Evolutionary conservation across 2,113 vertebrate species (phyloP).

Genomic region (Aldabrachelys gigantea): DNA sequence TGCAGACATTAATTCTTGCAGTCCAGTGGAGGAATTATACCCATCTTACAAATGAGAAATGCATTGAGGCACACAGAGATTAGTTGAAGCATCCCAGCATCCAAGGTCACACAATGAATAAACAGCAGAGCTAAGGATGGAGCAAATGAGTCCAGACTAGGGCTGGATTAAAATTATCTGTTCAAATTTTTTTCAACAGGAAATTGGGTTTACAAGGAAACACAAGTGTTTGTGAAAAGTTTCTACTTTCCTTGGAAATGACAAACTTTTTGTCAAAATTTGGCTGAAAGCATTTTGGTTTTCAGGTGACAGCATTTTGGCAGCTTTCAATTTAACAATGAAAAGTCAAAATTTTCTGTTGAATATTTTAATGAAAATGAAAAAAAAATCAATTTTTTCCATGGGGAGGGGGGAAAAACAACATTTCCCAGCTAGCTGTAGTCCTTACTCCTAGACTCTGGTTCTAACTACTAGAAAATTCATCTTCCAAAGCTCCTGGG

Average conservation of each 20-base stretch:
- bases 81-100: too few species aligned
- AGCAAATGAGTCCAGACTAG: background rate
- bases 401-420: background rate
- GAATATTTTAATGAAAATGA: background rate
- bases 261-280: background rate
- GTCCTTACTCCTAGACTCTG: background rate
- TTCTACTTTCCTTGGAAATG: background rate
- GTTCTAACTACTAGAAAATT: background rate
- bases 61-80: background rate
- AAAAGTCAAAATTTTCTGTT: background rate
- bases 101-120: background rate
- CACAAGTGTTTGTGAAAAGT: background rate
- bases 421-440: background rate
- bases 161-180: background rate
- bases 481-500: background rate
- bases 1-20: background rate
- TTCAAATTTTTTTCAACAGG: background rate
- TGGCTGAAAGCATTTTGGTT: background rate
- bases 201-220: background rate
- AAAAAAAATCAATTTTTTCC: background rate
- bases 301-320: background rate
- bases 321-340: background rate
- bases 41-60: background rate
- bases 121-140: background rate
- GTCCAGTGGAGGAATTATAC: background rate